These are phyloP conservation scores for Campylorhamphus procurvoides DNA, from an alignment of 2,113 vertebrate genomes.

Conservation along the genomic window DNA sequence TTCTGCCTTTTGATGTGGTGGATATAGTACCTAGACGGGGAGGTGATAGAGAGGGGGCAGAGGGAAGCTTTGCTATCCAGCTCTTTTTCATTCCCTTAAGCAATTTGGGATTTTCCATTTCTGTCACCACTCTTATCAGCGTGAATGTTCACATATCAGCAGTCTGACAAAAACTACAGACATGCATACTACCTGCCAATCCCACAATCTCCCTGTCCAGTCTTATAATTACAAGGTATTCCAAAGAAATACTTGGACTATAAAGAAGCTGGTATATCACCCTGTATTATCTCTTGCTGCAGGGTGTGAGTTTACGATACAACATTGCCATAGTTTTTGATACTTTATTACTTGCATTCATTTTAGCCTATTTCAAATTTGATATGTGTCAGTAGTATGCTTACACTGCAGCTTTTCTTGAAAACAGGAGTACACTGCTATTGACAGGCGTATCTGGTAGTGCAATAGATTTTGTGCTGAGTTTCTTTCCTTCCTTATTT, in stretches of 20 bases:
- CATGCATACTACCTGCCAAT: not conserved
- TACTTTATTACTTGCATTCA: conserved; percentile 26
- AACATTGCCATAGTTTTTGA: conserved; percentile 2
- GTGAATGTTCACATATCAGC: conserved; percentile 48
- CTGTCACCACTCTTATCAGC: conserved; percentile 69
- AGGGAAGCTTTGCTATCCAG: not conserved
- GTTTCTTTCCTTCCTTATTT: not conserved
- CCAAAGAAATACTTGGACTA: conserved; percentile 54
- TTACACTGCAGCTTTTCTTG: conserved; percentile 52
- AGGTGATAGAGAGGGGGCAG: not conserved
- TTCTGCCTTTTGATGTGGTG: conserved; percentile 40
- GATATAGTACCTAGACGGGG: not conserved
- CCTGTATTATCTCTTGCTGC: conserved; percentile 36
- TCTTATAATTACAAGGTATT: conserved; percentile 57
- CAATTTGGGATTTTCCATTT: conserved; percentile 62
- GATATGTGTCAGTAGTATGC: conserved; percentile 20
- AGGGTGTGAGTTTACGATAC: conserved; percentile 8
- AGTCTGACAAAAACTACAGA: conserved; percentile 2
- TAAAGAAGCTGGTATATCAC: conserved; percentile 20
- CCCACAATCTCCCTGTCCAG: conserved; percentile 1
- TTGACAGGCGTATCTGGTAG: conserved; percentile 25
- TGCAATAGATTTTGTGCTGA: not conserved
- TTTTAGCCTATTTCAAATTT: conserved; percentile 36
- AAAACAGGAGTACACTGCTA: conserved; percentile 8
- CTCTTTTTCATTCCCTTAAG: conserved; percentile 51